Percentiles rank a stretch among this genome's conserved stretches.
phyloP scores from a whole-genome alignment of 2,888 invertebrate species.

The Hofmannophila pseudospretella region DNA sequence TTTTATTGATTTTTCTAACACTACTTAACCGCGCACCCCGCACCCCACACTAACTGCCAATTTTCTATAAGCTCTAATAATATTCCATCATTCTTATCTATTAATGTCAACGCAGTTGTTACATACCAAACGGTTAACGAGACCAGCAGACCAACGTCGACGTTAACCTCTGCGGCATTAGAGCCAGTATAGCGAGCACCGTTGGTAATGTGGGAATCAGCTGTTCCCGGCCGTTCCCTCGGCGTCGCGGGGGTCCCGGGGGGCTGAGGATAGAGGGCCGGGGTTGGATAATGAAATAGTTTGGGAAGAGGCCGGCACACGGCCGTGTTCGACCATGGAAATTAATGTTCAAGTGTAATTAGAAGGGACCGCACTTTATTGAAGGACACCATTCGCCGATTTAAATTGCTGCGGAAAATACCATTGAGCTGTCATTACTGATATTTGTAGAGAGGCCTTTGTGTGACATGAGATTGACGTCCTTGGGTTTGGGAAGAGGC shows the following conservation, averaged over 20 bases:
- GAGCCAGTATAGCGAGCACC: background rate
- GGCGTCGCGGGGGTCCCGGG: background rate
- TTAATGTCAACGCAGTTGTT: constrained; percentile 1
- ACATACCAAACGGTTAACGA: background rate
- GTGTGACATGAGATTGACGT: no score
- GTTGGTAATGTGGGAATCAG: constrained; percentile 1
- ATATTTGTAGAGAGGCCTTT: no score
- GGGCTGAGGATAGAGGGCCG: background rate
- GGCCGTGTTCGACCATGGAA: background rate
- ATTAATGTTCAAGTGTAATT: background rate
- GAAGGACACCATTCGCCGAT: no score
- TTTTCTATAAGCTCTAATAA: background rate
- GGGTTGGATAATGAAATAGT: constrained; percentile 4
- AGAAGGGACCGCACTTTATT: no score
- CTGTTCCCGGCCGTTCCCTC: background rate
- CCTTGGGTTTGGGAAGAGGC: no score
- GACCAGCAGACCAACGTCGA: background rate
- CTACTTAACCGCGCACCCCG: no score
- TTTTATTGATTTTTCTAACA: no score
- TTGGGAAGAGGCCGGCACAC: background rate
- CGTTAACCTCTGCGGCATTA: background rate
- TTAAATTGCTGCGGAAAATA: no score
- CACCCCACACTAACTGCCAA: background rate
- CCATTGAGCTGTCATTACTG: no score
- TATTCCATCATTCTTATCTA: constrained; percentile 3